Evolutionary conservation across 2,113 vertebrate genomes (phyloP).

Genomic region (Hiodon tergisus): DNA sequence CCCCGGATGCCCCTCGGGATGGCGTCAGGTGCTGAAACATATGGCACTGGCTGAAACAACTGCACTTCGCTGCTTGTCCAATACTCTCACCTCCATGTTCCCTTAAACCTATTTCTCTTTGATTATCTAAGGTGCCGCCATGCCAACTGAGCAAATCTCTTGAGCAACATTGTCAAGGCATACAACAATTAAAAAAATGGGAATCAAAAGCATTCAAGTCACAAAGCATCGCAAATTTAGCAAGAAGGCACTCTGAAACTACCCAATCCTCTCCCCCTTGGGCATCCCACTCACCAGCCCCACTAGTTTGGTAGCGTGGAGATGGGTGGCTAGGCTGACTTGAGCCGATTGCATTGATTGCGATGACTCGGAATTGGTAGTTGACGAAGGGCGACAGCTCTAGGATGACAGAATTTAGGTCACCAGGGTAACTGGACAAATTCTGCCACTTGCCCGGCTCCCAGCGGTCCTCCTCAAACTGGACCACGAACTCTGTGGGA

Average conservation of each 20-base stretch:
- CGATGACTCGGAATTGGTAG: constrained; percentile 92
- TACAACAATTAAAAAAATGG: no score
- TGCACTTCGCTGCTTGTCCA: neutral
- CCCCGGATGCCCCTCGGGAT: constrained; percentile 78
- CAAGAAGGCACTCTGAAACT: neutral
- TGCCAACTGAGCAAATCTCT: no score
- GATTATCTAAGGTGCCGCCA: no score
- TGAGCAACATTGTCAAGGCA: no score
- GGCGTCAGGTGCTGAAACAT: constrained; percentile 77
- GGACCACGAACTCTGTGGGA: constrained; percentile 75
- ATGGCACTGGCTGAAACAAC: constrained; percentile 11
- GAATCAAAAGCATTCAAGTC: no score
- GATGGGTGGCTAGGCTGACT: constrained; percentile 82
- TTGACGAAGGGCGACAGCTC: constrained; percentile 84
- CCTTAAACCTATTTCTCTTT: neutral
- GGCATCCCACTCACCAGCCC: constrained; percentile 69
- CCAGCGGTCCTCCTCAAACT: constrained; percentile 85
- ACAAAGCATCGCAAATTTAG: neutral
- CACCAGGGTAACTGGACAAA: constrained; percentile 76
- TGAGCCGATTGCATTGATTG: constrained; percentile 83
- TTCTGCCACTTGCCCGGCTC: constrained; percentile 79
- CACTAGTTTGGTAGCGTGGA: constrained; percentile 80
- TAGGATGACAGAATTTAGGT: constrained; percentile 77
- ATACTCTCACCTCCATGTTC: neutral
- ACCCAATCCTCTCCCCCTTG: neutral